Evolutionary conservation across 2,797 vertebrate genomes (phyloP), one percentile per base, ranked within the genome.

Genomic region (Triplophysa yarkandensis): DNA sequence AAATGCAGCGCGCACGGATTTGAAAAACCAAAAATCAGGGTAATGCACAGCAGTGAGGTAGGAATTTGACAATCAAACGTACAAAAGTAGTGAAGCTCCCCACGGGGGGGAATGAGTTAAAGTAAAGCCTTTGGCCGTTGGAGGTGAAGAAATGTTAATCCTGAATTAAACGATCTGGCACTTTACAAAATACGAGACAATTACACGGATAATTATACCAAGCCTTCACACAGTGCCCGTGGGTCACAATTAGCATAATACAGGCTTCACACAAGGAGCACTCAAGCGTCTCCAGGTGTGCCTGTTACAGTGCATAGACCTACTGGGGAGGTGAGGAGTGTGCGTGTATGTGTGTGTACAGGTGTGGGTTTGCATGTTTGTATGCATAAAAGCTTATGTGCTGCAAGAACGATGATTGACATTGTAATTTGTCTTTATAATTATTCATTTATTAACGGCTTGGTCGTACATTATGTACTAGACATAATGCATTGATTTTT

Each of bases 121-220:
- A 84, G 82, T 70, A 63, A 79, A 82, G 86, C 86, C 77, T 85
- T 82, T 69, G 84, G 87, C 88, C 87, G 74, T 90, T 90, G 81
- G 86, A 91, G 87, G 88, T 90, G 85, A 90, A 75, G 89, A 90
- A 85, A 85, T 88, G 89, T 83, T 92, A 90, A 92, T 91, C 88
- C 88, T 82, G 88, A 90, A 88, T 89, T 91, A 92, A 92, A 92
- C 79, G 88, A 91, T 90, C 87, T 90, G 87, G 87, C 89, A 91
- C 90, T 92, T 92, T 91, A 89, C 89, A 92, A 92, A 92, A 90
- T 89, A 91, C 88, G 85, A 86, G 82, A 90, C 89, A 91, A 91
- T 92, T 92, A 91, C 87, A 89, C 79, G 83, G 88, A 90, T 92
- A 91, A 91, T 92, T 92, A 92, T 87, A 89, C 85, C 84, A 83